A percentile compares a stretch with the other conserved stretches of the same genome.
Conservation (phyloP, 2,888 invertebrate species). For the Sinopyrophorus schimmeli region DNA sequence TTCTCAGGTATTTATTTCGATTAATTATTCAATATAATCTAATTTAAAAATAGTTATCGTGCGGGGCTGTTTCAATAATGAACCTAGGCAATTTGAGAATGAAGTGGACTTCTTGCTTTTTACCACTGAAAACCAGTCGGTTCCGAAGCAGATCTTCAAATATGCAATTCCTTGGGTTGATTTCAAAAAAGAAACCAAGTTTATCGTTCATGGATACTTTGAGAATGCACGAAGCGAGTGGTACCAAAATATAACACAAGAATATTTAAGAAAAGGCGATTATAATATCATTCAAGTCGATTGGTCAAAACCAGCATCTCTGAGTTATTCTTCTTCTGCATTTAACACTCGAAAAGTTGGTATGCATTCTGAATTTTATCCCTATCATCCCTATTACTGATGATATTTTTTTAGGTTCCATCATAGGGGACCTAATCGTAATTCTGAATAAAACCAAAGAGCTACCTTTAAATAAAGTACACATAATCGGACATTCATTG, state of each 20-base stretch:
- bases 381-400: no score
- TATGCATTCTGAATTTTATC: no score
- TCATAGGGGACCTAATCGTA: conserved; percentile 41
- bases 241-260: conserved; percentile 48
- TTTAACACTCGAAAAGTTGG: conserved; percentile 18
- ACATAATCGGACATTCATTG: conserved; percentile 50
- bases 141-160: no score
- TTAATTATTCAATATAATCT: no score
- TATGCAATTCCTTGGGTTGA: not conserved
- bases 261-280: conserved; percentile 52
- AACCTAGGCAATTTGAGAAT: no score
- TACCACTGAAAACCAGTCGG: no score
- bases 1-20: no score
- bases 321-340: not conserved
- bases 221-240: conserved; percentile 49
- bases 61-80: no score
- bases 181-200: conserved; percentile 34
- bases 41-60: no score
- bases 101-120: no score
- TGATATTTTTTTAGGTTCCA: conserved; percentile 33
- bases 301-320: conserved; percentile 49
- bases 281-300: conserved; percentile 59
- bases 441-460: conserved; percentile 24
- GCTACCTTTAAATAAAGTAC: conserved; percentile 36
- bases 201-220: conserved; percentile 57